Conservation (phyloP, 1,140 invertebrate species). For the Rhysida immarginata region DNA sequence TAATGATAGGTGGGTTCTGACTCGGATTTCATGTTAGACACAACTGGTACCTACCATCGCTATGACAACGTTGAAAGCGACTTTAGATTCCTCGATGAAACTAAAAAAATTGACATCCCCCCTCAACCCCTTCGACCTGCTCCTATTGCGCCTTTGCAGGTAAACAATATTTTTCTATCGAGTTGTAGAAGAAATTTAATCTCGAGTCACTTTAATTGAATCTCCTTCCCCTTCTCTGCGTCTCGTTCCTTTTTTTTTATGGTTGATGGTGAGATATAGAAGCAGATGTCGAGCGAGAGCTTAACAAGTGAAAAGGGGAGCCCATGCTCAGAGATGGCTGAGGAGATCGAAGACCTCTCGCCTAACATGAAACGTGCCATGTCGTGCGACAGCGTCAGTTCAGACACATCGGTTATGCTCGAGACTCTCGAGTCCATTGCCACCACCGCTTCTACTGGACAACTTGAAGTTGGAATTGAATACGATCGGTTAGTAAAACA, state of each 20-base stretch:
- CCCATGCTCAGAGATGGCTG: slow-evolving; percentile 16
- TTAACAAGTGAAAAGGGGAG: not conserved
- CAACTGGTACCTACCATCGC: slow-evolving; percentile 45
- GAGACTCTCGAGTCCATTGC: slow-evolving; percentile 48
- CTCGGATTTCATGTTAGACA: slow-evolving; percentile 44
- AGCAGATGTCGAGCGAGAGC: not conserved
- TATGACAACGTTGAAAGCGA: slow-evolving; percentile 47
- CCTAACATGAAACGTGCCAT: slow-evolving; percentile 43
- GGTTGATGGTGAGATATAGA: not conserved
- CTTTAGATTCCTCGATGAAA: slow-evolving; percentile 27
- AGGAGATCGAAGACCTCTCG: slow-evolving; percentile 22
- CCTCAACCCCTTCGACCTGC: slow-evolving; percentile 40
- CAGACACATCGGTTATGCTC: slow-evolving; percentile 57
- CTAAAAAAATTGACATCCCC: slow-evolving; percentile 21
- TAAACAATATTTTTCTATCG: slow-evolving; percentile 20
- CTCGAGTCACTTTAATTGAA: slow-evolving; percentile 9
- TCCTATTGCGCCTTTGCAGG: slow-evolving; percentile 26
- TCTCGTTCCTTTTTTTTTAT: not conserved
- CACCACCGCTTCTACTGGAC: slow-evolving; percentile 50
- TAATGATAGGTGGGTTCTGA: slow-evolving; percentile 42
- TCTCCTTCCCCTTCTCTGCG: slow-evolving; percentile 9
- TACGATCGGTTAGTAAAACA: slow-evolving; percentile 46
- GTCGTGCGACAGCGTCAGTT: slow-evolving; percentile 66
- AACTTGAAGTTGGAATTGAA: slow-evolving; percentile 58
- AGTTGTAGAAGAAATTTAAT: not conserved